Conservation (phyloP, 2,797 vertebrate species). For the Microcaecilia unicolor region DNA sequence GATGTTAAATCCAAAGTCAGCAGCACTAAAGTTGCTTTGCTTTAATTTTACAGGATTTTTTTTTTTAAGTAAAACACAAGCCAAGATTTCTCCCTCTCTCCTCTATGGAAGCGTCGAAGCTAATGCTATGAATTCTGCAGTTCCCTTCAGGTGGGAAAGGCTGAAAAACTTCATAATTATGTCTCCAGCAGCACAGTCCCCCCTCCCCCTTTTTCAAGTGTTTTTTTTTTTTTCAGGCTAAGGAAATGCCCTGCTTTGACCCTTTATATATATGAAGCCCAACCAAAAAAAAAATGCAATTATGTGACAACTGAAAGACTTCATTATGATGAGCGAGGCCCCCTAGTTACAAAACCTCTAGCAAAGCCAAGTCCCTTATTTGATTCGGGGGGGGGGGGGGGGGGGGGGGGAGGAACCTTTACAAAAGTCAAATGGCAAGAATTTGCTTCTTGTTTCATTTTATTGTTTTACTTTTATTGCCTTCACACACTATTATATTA, state of each 20-base stretch:
- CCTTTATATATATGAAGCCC: background rate
- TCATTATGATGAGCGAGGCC: background rate
- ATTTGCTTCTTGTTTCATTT: too few relatives aligned
- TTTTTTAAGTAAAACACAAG: background rate
- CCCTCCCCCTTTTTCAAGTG: background rate
- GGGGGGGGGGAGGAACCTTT: background rate
- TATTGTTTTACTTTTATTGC: too few relatives aligned
- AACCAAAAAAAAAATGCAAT: conserved; percentile 12
- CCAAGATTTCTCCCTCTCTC: background rate
- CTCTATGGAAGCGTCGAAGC: too few relatives aligned
- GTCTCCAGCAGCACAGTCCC: conserved; percentile 5
- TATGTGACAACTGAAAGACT: conserved; percentile 4
- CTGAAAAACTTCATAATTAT: conserved; percentile 7
- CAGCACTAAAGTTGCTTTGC: too few relatives aligned
- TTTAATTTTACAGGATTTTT: too few relatives aligned
- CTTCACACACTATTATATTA: too few relatives aligned
- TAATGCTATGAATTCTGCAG: too few relatives aligned
- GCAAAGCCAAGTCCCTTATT: background rate
- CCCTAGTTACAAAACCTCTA: background rate
- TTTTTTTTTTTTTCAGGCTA: background rate
- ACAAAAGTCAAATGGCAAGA: background rate
- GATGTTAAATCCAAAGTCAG: conserved; percentile 5
- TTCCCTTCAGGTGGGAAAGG: background rate
- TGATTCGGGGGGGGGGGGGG: background rate
- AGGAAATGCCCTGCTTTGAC: conserved; percentile 8